phyloP scores from a whole-genome alignment of 2,888 invertebrate species.

The Corythucha ciliata region DNA sequence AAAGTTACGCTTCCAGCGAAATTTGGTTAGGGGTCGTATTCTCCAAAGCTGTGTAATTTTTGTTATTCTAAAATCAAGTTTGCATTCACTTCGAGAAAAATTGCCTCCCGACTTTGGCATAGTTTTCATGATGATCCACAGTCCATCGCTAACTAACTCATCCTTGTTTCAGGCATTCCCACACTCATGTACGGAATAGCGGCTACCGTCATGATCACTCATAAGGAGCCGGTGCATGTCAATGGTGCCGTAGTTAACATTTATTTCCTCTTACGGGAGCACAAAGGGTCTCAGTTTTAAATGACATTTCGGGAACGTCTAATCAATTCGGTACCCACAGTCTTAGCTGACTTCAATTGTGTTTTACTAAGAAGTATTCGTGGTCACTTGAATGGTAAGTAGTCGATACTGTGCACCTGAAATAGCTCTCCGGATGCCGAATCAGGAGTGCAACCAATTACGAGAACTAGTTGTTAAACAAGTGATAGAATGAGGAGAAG shows the following conservation, averaged over 20 bases:
- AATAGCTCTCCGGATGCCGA: no score
- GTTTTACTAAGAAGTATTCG: no score
- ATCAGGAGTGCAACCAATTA: no score
- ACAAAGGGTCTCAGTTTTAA: conserved; percentile 65
- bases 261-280: conserved; percentile 81
- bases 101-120: neutral
- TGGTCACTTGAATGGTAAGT: no score
- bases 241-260: conserved; percentile 61
- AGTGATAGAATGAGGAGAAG: no score
- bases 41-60: neutral
- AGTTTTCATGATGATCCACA: neutral
- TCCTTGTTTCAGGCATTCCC: conserved; percentile 67
- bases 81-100: neutral
- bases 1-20: neutral
- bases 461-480: no score
- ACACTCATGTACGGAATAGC: conserved; percentile 84
- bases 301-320: no score
- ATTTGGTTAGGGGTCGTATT: neutral
- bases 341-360: no score
- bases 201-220: conserved; percentile 68
- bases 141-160: neutral
- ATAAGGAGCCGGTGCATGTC: conserved; percentile 61
- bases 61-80: neutral
- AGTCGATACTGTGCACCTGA: no score
- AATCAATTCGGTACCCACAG: no score